Conservation (phyloP, 2,888 invertebrate species). For the Gisinianus flammeolus region DNA sequence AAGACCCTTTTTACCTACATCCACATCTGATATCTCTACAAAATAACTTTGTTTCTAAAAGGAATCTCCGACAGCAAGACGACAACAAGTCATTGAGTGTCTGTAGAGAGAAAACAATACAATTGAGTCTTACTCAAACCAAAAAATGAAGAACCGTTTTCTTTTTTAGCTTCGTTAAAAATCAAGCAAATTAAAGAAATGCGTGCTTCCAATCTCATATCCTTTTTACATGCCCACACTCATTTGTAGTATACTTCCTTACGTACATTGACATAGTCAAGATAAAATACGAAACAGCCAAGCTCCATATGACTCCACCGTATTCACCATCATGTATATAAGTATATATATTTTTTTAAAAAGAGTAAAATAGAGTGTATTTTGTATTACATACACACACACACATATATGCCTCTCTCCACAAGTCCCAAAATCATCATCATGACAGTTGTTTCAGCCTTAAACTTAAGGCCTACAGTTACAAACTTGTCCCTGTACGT, state of each 20-base stretch:
- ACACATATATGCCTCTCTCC: too few species aligned
- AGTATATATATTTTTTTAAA: too few species aligned
- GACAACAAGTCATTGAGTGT: not conserved
- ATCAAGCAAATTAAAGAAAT: constrained; percentile 11
- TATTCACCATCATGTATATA: too few species aligned
- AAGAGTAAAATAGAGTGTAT: too few species aligned
- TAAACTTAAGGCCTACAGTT: not conserved
- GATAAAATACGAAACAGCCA: too few species aligned
- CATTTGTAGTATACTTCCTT: not conserved
- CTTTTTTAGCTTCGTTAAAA: not conserved
- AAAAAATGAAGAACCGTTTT: constrained; percentile 12
- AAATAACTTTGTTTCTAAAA: too few species aligned
- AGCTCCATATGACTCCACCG: too few species aligned
- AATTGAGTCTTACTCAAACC: not conserved
- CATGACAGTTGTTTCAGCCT: not conserved
- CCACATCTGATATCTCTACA: not conserved
- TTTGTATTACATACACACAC: too few species aligned
- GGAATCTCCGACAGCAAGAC: not conserved
- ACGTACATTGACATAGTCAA: too few species aligned
- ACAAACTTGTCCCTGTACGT: not conserved
- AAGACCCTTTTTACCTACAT: not conserved
- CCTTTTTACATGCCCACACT: not conserved
- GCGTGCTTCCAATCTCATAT: not conserved
- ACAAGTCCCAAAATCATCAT: too few species aligned
- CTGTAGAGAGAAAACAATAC: not conserved